phyloP scores from a whole-genome alignment of 2,113 vertebrate species.

The Brachyhypopomus gauderio region DNA sequence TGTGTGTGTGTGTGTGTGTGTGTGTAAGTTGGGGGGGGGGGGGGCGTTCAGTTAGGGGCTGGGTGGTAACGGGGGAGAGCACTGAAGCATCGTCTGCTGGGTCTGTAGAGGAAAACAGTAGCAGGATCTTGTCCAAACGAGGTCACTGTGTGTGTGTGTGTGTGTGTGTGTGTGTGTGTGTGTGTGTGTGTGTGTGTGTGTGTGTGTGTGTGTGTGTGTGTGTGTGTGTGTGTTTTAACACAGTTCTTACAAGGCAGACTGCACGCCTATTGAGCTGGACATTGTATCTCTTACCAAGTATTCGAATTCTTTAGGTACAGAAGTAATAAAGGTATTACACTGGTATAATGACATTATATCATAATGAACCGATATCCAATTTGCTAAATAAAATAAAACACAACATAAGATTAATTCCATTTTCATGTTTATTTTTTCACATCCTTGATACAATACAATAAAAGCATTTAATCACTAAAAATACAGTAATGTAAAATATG shows the following conservation, averaged over 20 bases:
- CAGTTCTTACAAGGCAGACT: background rate
- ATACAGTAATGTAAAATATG: background rate
- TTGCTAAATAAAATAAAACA: background rate
- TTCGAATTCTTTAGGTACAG: too few species aligned
- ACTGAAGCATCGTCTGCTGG: slow-evolving; percentile 66
- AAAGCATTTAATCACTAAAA: background rate
- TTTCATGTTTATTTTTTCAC: slow-evolving; percentile 31
- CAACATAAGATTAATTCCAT: background rate
- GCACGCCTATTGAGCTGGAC: background rate
- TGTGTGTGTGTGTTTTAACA: background rate
- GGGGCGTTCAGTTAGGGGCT: slow-evolving; percentile 66
- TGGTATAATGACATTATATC: too few species aligned
- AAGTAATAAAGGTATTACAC: too few species aligned
- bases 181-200: slow-evolving; percentile 30
- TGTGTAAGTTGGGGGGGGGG: background rate
- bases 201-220: slow-evolving; percentile 10
- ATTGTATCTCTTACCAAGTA: too few species aligned
- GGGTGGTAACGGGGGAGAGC: slow-evolving; percentile 68
- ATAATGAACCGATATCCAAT: background rate
- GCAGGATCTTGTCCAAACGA: slow-evolving; percentile 54
- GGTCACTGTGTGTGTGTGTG: slow-evolving; percentile 35
- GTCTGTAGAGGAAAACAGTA: slow-evolving; percentile 67
- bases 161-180: background rate
- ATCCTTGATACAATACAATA: background rate
- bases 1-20: too few species aligned